These are phyloP conservation scores for Equus quagga DNA, from an alignment of 2,113 vertebrate genomes.

Conservation along the genomic window DNA sequence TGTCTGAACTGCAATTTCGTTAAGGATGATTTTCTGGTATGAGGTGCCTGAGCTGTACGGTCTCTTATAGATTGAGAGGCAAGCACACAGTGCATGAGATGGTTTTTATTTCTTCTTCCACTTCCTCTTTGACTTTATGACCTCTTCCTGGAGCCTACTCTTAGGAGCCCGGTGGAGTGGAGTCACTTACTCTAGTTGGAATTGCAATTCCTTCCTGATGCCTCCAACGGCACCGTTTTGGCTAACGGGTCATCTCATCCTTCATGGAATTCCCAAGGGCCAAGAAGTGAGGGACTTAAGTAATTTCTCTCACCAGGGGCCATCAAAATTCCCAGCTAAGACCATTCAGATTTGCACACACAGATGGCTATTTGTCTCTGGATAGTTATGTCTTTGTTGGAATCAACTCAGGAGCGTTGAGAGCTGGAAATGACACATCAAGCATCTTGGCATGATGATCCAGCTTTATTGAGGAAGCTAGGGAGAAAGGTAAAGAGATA, in stretches of 20 bases:
- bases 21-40: constrained; percentile 64
- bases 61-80: constrained; percentile 45
- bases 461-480: not conserved
- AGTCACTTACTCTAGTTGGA: not conserved
- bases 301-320: not conserved
- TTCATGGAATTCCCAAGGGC: not conserved
- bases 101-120: not conserved
- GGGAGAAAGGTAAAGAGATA: not conserved
- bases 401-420: not conserved
- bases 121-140: not conserved
- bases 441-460: too few species aligned
- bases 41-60: not conserved
- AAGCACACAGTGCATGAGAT: not conserved
- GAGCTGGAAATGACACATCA: not conserved
- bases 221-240: not conserved
- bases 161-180: not conserved
- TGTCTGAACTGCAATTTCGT: constrained; percentile 67
- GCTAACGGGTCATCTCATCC: not conserved
- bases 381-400: not conserved
- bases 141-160: not conserved
- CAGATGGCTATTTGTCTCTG: not conserved
- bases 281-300: not conserved
- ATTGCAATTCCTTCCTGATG: not conserved
- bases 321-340: not conserved
- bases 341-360: not conserved